Evolutionary conservation across 2,888 invertebrate species (phyloP).

Genomic region (Aleiodes alternator): DNA sequence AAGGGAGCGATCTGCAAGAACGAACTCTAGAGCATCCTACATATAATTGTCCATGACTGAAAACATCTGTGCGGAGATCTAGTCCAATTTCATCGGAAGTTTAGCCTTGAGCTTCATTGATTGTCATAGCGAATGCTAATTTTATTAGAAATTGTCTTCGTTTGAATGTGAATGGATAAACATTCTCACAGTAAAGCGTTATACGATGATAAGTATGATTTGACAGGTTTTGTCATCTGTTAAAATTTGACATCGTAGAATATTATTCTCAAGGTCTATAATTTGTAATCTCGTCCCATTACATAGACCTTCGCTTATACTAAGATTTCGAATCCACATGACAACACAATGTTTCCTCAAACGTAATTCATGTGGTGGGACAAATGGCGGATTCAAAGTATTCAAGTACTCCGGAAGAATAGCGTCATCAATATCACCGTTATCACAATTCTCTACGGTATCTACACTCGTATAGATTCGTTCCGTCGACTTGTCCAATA

Average conservation of each 20-base stretch:
- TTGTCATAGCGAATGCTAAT: conserved; percentile 56
- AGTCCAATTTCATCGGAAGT: conserved; percentile 46
- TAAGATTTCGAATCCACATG: too few species aligned
- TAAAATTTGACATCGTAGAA: conserved; percentile 53
- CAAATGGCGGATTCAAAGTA: too few species aligned
- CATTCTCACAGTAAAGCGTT: too few species aligned
- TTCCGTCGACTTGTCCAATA: neutral
- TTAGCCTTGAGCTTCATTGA: too few species aligned
- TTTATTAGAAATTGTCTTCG: conserved; percentile 53
- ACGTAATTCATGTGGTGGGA: too few species aligned
- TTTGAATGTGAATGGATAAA: too few species aligned
- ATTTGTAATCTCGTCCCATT: too few species aligned
- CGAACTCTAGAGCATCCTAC: conserved; percentile 47
- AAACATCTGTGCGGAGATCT: conserved; percentile 48
- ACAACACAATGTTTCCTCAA: too few species aligned
- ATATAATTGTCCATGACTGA: conserved; percentile 54
- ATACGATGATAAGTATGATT: too few species aligned
- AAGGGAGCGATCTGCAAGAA: conserved; percentile 50
- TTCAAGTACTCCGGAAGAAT: too few species aligned
- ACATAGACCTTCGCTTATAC: too few species aligned
- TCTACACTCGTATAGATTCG: neutral
- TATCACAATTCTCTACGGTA: neutral
- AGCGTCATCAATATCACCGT: neutral
- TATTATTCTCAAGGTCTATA: conserved; percentile 32
- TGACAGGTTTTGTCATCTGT: conserved; percentile 31